These are phyloP conservation scores for Paraescarpia echinospica DNA, from an alignment of 1,140 invertebrate species.

Conservation along the genomic window DNA sequence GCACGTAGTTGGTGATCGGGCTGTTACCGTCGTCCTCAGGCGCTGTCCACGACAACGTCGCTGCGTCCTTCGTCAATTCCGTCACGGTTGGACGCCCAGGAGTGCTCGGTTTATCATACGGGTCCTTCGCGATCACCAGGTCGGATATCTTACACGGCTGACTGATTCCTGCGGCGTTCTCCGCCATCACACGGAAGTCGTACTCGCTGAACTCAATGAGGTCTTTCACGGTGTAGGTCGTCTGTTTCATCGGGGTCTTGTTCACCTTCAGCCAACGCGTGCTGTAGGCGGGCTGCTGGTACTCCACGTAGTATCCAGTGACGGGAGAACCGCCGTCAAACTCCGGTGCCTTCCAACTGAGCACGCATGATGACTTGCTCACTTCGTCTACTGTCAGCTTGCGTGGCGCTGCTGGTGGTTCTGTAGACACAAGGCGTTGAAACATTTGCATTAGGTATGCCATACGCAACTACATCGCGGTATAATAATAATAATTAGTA, in stretches of 20 bases:
- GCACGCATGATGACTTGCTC: constrained; percentile 86
- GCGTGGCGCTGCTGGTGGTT: constrained; percentile 84
- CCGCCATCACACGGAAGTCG: constrained; percentile 49
- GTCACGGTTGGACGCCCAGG: constrained; percentile 75
- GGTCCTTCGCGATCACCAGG: constrained; percentile 87
- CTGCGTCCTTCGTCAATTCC: constrained; percentile 89
- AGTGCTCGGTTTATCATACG: constrained; percentile 68
- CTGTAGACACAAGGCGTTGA: constrained; percentile 59
- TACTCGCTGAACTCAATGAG: constrained; percentile 85
- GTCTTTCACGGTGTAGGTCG: constrained; percentile 73
- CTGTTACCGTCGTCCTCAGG: constrained; percentile 72
- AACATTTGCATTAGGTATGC: neutral
- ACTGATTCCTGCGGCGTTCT: constrained; percentile 50
- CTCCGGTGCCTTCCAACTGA: constrained; percentile 94
- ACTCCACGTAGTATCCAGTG: constrained; percentile 84
- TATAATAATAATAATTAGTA: neutral
- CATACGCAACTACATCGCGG: neutral
- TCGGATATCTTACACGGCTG: constrained; percentile 73
- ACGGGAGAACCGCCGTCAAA: constrained; percentile 75
- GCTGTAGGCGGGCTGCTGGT: constrained; percentile 72
- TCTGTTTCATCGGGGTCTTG: constrained; percentile 17
- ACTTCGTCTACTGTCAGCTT: constrained; percentile 92
- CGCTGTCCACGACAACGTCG: constrained; percentile 85
- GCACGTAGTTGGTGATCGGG: constrained; percentile 31
- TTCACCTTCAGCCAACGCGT: constrained; percentile 66